phyloP scores from a whole-genome alignment of 2,797 vertebrate species.

The Mastacembelus armatus region DNA sequence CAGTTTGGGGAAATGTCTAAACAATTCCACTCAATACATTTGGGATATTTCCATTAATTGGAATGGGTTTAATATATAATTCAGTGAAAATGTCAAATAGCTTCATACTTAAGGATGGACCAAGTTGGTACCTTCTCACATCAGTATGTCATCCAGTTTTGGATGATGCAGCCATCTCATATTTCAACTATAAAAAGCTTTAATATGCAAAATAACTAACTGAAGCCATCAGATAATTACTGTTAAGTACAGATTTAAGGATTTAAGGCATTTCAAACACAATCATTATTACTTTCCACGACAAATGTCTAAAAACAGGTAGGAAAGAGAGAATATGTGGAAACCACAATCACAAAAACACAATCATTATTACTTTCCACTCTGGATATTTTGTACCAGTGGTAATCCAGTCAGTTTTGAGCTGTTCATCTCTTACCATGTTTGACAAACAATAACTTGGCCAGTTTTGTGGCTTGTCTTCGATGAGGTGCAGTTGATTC shows the following conservation, averaged over 20 bases:
- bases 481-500: slow-evolving; percentile 62
- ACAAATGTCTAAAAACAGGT: slow-evolving; percentile 76
- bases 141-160: too few relatives aligned
- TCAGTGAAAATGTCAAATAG: too few relatives aligned
- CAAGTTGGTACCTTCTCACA: too few relatives aligned
- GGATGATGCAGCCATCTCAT: too few relatives aligned
- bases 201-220: too few relatives aligned
- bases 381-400: background rate
- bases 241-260: too few relatives aligned
- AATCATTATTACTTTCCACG: too few relatives aligned
- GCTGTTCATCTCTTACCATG: slow-evolving; percentile 62
- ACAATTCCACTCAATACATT: background rate
- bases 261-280: too few relatives aligned
- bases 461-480: slow-evolving; percentile 60
- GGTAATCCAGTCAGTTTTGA: background rate
- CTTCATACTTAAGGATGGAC: too few relatives aligned
- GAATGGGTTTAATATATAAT: too few relatives aligned
- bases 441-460: slow-evolving; percentile 68
- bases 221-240: too few relatives aligned
- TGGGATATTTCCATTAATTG: background rate
- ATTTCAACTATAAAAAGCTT: too few relatives aligned
- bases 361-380: background rate
- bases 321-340: background rate
- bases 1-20: background rate
- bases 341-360: background rate